Percentiles rank a stretch among this genome's conserved stretches.
Evolutionary conservation across 2,113 vertebrate species (phyloP).

Genomic region (Antigone vipio): DNA sequence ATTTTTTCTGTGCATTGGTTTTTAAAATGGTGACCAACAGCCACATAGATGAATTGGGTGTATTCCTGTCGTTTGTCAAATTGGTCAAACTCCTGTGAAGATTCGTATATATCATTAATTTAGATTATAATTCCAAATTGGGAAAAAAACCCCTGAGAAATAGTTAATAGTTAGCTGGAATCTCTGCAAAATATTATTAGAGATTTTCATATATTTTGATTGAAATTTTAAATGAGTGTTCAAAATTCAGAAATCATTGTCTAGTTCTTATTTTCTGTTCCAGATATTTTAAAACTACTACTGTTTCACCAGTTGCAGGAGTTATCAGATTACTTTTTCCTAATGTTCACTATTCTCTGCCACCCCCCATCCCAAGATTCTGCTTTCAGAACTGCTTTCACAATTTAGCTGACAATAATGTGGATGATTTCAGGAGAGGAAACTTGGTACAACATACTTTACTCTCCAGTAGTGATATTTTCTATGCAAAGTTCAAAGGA

Average conservation of each 20-base stretch:
- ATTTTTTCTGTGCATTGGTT: not conserved
- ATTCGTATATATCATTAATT: not conserved
- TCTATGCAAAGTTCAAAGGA: not conserved
- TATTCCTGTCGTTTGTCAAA: not conserved
- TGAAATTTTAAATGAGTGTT: not conserved
- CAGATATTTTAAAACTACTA: not conserved
- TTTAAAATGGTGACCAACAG: not conserved
- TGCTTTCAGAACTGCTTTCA: not conserved
- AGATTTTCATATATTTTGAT: not conserved
- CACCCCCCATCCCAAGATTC: not conserved
- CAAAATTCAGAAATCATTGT: not conserved
- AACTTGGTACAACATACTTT: not conserved
- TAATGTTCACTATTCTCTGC: not conserved
- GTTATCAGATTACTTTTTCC: not conserved
- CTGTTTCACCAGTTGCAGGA: not conserved
- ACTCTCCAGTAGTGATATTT: not conserved
- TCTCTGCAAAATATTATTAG: not conserved
- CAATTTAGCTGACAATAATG: not conserved
- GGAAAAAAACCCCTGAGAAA: not conserved
- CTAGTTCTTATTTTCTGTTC: not conserved
- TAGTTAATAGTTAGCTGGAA: not conserved
- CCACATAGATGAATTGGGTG: rapidly evolving
- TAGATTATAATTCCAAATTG: not conserved
- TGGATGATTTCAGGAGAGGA: not conserved
- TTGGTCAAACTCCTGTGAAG: not conserved